These are phyloP conservation scores for Pachliopta kotzebuea DNA, from an alignment of 2,888 invertebrate species.

Conservation along the genomic window DNA sequence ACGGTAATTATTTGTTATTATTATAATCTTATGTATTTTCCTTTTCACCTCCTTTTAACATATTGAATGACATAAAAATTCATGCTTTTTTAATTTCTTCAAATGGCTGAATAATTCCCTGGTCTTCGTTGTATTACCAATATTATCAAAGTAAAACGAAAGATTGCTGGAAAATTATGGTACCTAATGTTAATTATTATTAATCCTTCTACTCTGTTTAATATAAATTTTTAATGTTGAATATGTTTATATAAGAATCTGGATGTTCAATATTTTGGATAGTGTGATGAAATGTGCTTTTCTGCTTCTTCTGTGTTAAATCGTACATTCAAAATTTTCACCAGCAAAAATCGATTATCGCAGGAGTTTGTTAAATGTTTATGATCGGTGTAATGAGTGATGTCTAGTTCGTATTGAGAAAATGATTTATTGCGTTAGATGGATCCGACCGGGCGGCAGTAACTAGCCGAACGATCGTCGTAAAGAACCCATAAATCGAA, in stretches of 20 bases:
- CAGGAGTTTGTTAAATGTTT: constrained; percentile 18
- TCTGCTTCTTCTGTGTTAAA: neutral
- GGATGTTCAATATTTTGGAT: neutral
- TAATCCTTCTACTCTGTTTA: too few species aligned
- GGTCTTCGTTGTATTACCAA: too few species aligned
- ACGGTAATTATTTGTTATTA: neutral
- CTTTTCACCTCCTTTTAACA: neutral
- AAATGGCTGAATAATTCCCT: too few species aligned
- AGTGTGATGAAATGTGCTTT: neutral
- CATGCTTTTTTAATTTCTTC: too few species aligned
- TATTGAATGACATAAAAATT: too few species aligned
- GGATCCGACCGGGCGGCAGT: constrained; percentile 38
- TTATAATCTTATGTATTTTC: neutral
- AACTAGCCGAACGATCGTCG: constrained; percentile 34
- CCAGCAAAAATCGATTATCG: constrained; percentile 16
- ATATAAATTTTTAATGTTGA: too few species aligned
- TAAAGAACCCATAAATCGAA: constrained; percentile 37
- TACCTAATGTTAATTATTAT: too few species aligned
- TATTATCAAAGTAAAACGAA: too few species aligned
- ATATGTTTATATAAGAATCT: too few species aligned
- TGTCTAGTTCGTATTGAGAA: constrained; percentile 28
- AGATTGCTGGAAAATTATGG: too few species aligned
- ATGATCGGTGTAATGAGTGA: constrained; percentile 23
- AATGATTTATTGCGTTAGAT: constrained; percentile 35
- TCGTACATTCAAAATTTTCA: constrained; percentile 33